A percentile compares a stretch with the other conserved stretches of the same genome.
Evolutionary conservation across 2,113 vertebrate species (phyloP).

Genomic region (Merops nubicus): DNA sequence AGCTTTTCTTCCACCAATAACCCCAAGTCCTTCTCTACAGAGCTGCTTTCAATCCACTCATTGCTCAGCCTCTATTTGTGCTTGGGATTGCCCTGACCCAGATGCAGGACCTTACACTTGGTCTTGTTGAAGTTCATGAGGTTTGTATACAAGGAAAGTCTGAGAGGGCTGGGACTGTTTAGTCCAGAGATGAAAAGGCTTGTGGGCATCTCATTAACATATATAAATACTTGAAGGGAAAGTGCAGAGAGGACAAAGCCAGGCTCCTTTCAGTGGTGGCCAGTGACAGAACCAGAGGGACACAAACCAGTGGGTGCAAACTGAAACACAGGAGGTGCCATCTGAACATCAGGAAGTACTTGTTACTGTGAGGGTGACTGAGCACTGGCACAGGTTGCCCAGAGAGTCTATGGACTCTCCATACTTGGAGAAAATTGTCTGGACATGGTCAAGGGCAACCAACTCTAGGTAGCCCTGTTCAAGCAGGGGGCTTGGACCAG

Average conservation of each 20-base stretch:
- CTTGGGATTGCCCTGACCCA: neutral
- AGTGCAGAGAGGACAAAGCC: neutral
- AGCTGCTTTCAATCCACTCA: neutral
- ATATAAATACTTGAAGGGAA: neutral
- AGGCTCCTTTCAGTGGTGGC: neutral
- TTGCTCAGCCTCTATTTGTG: neutral
- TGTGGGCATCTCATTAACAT: neutral
- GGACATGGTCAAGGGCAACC: rapidly evolving
- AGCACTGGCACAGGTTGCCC: neutral
- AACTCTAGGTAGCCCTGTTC: neutral
- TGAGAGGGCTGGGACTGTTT: neutral
- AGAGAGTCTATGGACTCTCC: neutral
- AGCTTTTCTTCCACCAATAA: neutral
- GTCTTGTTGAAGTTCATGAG: neutral
- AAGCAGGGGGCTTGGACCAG: neutral
- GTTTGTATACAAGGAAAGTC: neutral
- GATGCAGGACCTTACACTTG: neutral
- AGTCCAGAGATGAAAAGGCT: neutral
- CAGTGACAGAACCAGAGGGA: neutral
- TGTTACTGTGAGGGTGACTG: neutral
- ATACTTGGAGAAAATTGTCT: neutral
- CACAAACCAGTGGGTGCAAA: neutral
- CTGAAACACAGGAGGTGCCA: neutral
- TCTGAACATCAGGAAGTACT: neutral
- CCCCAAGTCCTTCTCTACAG: neutral